These are phyloP conservation scores for Operophtera brumata DNA, from an alignment of 2,888 invertebrate species.

Conservation along the genomic window DNA sequence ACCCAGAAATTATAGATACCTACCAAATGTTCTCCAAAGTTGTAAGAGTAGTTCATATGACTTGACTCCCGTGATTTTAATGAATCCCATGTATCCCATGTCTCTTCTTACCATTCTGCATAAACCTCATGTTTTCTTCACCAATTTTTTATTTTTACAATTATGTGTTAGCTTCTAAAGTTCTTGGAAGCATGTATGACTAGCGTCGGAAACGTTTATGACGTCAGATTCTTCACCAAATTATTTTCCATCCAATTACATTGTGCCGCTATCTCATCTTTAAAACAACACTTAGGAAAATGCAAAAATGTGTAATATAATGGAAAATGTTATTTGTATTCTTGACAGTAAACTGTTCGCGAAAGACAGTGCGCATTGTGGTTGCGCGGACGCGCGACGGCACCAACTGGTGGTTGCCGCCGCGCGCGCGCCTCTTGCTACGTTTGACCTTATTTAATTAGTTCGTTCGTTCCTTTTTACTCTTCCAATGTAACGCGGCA, in stretches of 20 bases:
- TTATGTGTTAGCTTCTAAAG: too few species aligned
- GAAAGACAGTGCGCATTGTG: slow-evolving; percentile 32
- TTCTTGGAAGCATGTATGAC: slow-evolving; percentile 2
- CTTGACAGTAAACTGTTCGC: slow-evolving; percentile 7
- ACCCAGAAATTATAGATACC: too few species aligned
- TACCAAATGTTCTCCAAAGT: too few species aligned
- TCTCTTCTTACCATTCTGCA: too few species aligned
- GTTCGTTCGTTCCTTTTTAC: slow-evolving; percentile 78
- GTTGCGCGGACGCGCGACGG: slow-evolving; percentile 45
- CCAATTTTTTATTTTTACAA: not conserved
- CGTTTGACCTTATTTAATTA: slow-evolving; percentile 81
- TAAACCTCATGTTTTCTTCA: not conserved
- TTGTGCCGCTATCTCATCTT: not conserved
- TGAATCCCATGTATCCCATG: too few species aligned
- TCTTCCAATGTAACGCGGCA: slow-evolving; percentile 71
- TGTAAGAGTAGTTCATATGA: too few species aligned
- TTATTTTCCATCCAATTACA: not conserved
- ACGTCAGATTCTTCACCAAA: slow-evolving; percentile 3
- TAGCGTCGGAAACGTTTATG: slow-evolving; percentile 5
- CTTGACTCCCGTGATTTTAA: too few species aligned
- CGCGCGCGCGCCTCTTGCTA: slow-evolving; percentile 52
- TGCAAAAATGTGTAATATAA: not conserved
- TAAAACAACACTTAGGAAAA: slow-evolving; percentile 7
- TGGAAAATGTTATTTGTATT: not conserved
- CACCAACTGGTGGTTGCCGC: slow-evolving; percentile 49